Percentiles rank a stretch among this genome's conserved stretches.
These are phyloP conservation scores for Drosophila melanosoma DNA, from an alignment of 2,888 invertebrate genomes.

Conservation along the genomic window DNA sequence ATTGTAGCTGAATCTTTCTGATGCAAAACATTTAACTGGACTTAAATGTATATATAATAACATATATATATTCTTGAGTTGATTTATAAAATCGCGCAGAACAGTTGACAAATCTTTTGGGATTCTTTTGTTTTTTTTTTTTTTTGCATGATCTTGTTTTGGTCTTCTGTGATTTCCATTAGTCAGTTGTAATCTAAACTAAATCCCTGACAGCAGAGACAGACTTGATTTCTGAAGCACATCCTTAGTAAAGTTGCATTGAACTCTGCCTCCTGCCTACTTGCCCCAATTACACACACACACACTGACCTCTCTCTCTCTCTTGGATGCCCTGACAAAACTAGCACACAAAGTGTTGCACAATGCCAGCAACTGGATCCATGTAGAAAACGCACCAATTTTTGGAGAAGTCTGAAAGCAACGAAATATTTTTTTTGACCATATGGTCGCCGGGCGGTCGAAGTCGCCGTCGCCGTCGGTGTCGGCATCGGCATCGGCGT, in stretches of 20 bases:
- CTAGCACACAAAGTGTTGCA: conserved; percentile 31
- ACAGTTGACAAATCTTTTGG: not conserved
- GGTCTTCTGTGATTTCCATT: not conserved
- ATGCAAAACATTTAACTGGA: not conserved
- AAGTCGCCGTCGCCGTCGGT: conserved; percentile 23
- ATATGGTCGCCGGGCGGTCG: conserved; percentile 49
- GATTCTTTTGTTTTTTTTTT: not conserved
- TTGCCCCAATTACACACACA: conserved; percentile 24
- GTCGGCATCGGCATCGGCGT: conserved; percentile 8
- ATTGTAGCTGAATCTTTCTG: conserved; percentile 12
- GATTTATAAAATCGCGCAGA: not conserved
- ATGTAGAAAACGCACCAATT: conserved; percentile 49
- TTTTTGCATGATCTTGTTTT: not conserved
- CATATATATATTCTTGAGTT: not conserved
- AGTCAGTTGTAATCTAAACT: not conserved
- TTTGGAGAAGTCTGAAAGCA: conserved; percentile 54
- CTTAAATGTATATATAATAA: not conserved
- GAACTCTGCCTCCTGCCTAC: conserved; percentile 1
- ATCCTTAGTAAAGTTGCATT: not conserved
- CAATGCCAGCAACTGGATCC: conserved; percentile 32
- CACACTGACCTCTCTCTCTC: conserved; percentile 18
- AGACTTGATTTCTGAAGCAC: not conserved
- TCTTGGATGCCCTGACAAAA: conserved; percentile 45
- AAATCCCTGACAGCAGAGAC: not conserved
- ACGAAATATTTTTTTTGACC: conserved; percentile 50